A percentile compares a stretch with the other conserved stretches of the same genome.
Conservation (phyloP, 2,797 vertebrate genomes). For the Sebastolobus altivelis region DNA sequence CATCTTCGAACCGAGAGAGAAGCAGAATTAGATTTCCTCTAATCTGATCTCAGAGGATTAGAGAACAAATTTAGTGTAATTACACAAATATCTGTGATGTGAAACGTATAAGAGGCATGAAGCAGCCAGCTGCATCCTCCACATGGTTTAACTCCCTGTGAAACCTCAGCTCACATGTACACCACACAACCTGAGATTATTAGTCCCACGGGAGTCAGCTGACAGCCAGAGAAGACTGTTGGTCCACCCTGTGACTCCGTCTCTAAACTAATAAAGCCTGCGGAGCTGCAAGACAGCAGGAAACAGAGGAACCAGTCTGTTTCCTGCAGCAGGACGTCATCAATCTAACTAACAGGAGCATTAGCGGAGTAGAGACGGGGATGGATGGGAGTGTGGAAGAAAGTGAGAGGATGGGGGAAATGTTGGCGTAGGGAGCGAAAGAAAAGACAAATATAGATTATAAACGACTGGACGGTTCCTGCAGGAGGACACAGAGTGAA, state of each 20-base stretch:
- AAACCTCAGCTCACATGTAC: constrained; percentile 23
- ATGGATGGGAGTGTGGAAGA: constrained; percentile 15
- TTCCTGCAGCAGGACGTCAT: constrained; percentile 76
- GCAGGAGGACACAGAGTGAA: constrained; percentile 17
- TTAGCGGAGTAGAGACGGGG: constrained; percentile 19
- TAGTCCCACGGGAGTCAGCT: constrained; percentile 59
- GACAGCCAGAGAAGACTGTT: constrained; percentile 34
- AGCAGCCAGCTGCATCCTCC: neutral
- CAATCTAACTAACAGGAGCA: constrained; percentile 62
- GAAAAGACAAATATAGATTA: constrained; percentile 25
- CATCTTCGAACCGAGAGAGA: constrained; percentile 27
- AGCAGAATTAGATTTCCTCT: constrained; percentile 36
- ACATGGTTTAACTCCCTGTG: constrained; percentile 10
- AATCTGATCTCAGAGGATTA: constrained; percentile 36
- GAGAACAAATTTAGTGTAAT: constrained; percentile 13
- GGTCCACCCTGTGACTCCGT: constrained; percentile 18
- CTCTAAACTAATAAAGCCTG: constrained; percentile 67
- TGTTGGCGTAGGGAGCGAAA: neutral
- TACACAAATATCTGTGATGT: constrained; percentile 1
- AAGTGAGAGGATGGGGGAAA: constrained; percentile 12
- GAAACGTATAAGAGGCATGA: neutral
- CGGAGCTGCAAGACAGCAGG: constrained; percentile 53
- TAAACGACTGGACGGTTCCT: constrained; percentile 23
- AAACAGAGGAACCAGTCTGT: constrained; percentile 58
- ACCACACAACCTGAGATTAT: constrained; percentile 32